These are phyloP conservation scores for Ectemnius continuus DNA, from an alignment of 2,888 invertebrate species.

Conservation along the genomic window DNA sequence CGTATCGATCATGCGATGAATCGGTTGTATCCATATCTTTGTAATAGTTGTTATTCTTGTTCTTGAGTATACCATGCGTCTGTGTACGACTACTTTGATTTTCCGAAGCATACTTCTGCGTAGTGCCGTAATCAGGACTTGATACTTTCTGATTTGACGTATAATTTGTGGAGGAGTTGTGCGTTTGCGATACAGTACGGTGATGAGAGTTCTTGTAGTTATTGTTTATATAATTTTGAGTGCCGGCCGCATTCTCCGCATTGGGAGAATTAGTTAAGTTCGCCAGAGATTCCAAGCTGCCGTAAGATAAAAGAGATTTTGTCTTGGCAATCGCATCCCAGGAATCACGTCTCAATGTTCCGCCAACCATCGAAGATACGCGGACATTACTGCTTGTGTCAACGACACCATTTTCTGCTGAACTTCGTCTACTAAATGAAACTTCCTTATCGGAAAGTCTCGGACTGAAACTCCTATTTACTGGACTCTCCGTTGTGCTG, in stretches of 20 bases:
- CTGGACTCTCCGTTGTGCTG: constrained; percentile 67
- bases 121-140: constrained; percentile 62
- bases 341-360: constrained; percentile 84
- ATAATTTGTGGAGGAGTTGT: constrained; percentile 65
- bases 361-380: constrained; percentile 82
- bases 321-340: constrained; percentile 92
- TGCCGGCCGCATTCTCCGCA: constrained; percentile 77
- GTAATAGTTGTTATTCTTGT: constrained; percentile 72
- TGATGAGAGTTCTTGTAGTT: constrained; percentile 64
- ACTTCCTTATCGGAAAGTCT: constrained; percentile 65
- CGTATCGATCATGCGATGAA: constrained; percentile 66
- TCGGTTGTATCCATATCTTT: constrained; percentile 68
- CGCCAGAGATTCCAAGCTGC: constrained; percentile 85
- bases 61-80: constrained; percentile 74
- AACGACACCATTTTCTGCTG: constrained; percentile 69
- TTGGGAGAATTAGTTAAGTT: constrained; percentile 84
- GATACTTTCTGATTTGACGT: constrained; percentile 61
- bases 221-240: constrained; percentile 51
- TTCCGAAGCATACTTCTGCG: constrained; percentile 62
- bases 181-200: constrained; percentile 63
- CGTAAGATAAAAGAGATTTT: constrained; percentile 85
- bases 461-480: constrained; percentile 70
- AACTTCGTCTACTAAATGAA: constrained; percentile 58
- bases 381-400: constrained; percentile 76
- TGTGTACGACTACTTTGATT: constrained; percentile 58